Conservation (phyloP, 2,797 vertebrate genomes). For the Girardinus metallicus region DNA sequence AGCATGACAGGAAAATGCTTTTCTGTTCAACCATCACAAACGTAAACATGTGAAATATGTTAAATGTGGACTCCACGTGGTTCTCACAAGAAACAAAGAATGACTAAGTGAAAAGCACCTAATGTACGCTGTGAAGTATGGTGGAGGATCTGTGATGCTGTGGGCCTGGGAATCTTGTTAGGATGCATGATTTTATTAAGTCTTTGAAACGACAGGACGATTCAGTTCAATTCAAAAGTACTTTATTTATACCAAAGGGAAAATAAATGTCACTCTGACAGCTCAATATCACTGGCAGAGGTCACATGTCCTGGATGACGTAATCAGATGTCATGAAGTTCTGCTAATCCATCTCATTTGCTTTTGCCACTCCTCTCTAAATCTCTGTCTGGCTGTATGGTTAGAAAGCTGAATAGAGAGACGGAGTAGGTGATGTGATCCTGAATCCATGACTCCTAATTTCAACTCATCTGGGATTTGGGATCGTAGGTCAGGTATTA, state of each 20-base stretch:
- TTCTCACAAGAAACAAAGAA: neutral
- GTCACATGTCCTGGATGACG: neutral
- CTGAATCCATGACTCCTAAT: too few species aligned
- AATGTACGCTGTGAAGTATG: neutral
- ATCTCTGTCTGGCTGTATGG: neutral
- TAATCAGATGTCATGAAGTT: neutral
- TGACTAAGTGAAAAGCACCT: neutral
- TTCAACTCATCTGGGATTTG: neutral
- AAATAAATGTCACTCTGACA: too few species aligned
- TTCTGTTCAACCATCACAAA: neutral
- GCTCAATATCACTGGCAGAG: too few species aligned
- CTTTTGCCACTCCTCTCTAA: neutral
- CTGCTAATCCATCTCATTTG: neutral
- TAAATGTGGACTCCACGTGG: neutral
- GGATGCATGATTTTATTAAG: neutral
- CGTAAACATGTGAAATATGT: neutral
- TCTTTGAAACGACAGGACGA: too few species aligned
- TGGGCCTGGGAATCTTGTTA: neutral
- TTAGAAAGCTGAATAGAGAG: neutral
- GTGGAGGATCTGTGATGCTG: neutral
- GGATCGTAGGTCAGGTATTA: neutral
- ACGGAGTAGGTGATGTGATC: too few species aligned
- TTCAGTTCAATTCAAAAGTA: too few species aligned
- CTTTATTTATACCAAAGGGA: too few species aligned
- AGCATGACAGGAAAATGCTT: neutral